Evolutionary conservation across 2,888 invertebrate species (phyloP).

Genomic region (Norana najaformis): DNA sequence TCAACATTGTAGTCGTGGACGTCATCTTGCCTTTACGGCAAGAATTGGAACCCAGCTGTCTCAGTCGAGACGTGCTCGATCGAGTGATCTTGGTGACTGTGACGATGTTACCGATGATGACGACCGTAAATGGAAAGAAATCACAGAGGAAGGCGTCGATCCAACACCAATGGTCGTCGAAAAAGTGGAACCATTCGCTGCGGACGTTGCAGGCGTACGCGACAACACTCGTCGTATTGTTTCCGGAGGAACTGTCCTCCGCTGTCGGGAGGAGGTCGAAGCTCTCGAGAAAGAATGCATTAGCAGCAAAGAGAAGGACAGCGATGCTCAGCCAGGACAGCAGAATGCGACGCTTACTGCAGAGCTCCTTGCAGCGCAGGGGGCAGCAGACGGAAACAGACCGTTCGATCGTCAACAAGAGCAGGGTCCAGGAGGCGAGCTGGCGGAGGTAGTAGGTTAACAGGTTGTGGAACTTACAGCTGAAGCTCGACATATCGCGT

Average conservation of each 20-base stretch:
- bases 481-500: slow-evolving; percentile 14
- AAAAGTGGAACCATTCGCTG: not conserved
- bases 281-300: not conserved
- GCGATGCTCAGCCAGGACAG: not conserved
- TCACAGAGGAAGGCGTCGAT: slow-evolving; percentile 13
- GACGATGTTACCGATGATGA: not conserved
- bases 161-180: not conserved
- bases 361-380: not conserved
- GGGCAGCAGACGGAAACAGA: slow-evolving; percentile 31
- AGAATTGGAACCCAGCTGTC: not conserved
- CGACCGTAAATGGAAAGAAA: not conserved
- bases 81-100: not conserved
- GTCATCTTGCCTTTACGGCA: not conserved
- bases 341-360: not conserved
- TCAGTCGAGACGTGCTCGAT: too few relatives aligned
- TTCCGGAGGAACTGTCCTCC: not conserved
- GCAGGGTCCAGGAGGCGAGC: slow-evolving; percentile 33
- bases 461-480: slow-evolving; percentile 33
- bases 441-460: slow-evolving; percentile 32
- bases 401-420: slow-evolving; percentile 32
- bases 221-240: not conserved
- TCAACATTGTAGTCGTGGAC: slow-evolving; percentile 24
- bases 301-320: not conserved
- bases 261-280: not conserved
- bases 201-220: not conserved